Conservation (phyloP, 2,797 vertebrate species). For the Myotis myotis region DNA sequence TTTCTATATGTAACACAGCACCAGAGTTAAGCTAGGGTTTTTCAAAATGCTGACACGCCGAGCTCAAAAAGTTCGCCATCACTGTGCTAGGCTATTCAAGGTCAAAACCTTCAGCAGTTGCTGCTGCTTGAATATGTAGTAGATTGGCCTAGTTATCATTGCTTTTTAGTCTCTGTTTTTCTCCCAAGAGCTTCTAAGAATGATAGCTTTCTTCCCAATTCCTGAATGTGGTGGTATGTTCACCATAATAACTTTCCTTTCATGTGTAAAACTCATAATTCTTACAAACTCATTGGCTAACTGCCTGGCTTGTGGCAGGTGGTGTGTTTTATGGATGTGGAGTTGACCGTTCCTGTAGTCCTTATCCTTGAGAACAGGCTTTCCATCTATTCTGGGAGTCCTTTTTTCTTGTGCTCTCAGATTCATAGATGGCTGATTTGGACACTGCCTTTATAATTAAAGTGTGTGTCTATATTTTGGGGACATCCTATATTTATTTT, state of each 20-base stretch:
- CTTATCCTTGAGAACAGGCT: not conserved
- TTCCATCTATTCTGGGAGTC: not conserved
- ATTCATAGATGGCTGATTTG: not conserved
- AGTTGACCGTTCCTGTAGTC: not conserved
- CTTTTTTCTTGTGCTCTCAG: not conserved
- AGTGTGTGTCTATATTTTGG: no score
- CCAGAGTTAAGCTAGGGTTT: no score
- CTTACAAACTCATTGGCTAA: not conserved
- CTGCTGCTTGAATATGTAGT: not conserved
- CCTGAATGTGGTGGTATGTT: not conserved
- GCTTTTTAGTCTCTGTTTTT: not conserved
- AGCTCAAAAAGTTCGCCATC: no score
- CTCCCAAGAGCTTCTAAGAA: not conserved
- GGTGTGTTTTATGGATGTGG: not conserved
- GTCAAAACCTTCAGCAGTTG: not conserved
- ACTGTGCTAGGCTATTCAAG: not conserved
- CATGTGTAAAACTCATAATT: not conserved
- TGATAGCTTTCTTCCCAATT: not conserved
- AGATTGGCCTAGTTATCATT: not conserved
- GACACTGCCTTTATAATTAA: not conserved
- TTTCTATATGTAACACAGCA: no score
- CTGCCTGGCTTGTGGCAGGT: not conserved
- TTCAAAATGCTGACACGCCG: no score
- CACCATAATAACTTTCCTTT: not conserved
- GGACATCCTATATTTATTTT: not conserved